These are phyloP conservation scores for Gracilinanus agilis DNA, from an alignment of 2,113 vertebrate species.

Conservation along the genomic window DNA sequence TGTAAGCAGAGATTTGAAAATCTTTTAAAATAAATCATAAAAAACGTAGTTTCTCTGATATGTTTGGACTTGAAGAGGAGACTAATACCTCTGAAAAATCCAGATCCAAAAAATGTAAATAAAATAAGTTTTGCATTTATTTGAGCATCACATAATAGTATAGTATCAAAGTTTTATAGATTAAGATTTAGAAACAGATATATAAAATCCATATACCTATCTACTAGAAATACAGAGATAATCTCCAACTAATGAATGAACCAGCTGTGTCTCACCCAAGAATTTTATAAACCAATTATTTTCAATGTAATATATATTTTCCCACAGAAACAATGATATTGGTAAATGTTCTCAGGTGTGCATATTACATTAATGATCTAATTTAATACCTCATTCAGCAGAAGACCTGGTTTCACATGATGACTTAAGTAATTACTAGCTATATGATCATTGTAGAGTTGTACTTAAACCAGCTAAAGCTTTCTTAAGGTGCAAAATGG, in stretches of 20 bases:
- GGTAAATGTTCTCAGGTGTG: neutral
- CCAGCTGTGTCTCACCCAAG: neutral
- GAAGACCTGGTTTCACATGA: neutral
- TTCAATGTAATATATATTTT: neutral
- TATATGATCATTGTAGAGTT: neutral
- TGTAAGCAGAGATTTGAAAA: neutral
- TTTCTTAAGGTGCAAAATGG: neutral
- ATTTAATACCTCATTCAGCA: neutral
- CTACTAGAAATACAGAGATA: neutral
- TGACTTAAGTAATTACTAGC: neutral
- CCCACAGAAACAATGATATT: neutral
- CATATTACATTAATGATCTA: neutral
- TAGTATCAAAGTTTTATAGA: neutral
- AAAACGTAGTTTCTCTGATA: neutral
- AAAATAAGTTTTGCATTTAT: neutral
- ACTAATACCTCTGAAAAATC: neutral
- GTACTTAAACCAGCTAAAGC: neutral
- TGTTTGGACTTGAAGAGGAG: neutral
- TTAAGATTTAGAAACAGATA: slow-evolving; percentile 1
- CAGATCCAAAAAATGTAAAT: neutral
- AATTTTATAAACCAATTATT: neutral
- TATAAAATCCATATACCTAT: neutral
- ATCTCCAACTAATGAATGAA: neutral
- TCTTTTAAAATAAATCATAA: neutral
- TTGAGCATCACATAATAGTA: neutral